Conservation (phyloP, 1,140 invertebrate species). For the Araneus ventricosus region DNA sequence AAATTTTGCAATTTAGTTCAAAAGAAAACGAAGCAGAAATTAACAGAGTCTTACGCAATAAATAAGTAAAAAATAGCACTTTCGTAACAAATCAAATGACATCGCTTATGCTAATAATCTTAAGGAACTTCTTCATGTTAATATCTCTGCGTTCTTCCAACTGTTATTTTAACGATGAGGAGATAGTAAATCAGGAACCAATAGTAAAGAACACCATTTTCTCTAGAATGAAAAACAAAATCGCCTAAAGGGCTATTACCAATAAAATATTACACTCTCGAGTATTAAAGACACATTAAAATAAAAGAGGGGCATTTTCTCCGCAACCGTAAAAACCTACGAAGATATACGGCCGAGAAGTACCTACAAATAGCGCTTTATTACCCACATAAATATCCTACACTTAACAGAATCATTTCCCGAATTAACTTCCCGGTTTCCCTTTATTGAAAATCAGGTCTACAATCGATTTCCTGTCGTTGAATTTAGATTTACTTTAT, state of each 20-base stretch:
- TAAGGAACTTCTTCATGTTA: no score
- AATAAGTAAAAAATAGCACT: no score
- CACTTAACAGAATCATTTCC: slow-evolving; percentile 13
- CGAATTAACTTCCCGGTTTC: slow-evolving; percentile 19
- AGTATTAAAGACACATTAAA: not conserved
- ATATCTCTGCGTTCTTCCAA: no score
- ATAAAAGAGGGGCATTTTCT: not conserved
- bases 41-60: no score
- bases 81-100: no score
- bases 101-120: no score
- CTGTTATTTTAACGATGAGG: no score
- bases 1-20: no score
- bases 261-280: not conserved
- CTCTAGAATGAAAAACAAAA: no score
- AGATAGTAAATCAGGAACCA: no score
- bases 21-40: no score
- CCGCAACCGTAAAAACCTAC: not conserved
- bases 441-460: slow-evolving; percentile 10
- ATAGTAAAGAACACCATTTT: no score
- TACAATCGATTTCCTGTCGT: slow-evolving; percentile 9
- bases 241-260: not conserved
- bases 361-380: not conserved
- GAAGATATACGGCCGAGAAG: not conserved
- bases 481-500: slow-evolving; percentile 23
- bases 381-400: slow-evolving; percentile 13